Percentiles rank a stretch among this genome's conserved stretches.
These are phyloP conservation scores for Philereme transversata DNA, from an alignment of 2,888 invertebrate genomes.

Conservation along the genomic window DNA sequence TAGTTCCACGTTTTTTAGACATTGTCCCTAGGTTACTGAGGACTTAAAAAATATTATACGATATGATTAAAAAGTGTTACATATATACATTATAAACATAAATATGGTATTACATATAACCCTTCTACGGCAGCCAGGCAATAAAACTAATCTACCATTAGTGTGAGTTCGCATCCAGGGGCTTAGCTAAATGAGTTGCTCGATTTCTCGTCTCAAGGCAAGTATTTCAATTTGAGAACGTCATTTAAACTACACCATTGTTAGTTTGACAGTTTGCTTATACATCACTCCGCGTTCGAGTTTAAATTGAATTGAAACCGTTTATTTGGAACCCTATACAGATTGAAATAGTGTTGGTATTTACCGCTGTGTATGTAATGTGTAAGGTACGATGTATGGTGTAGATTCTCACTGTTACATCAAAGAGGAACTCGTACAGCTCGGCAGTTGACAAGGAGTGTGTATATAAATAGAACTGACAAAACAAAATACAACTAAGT, in stretches of 20 bases:
- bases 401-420: constrained; percentile 27
- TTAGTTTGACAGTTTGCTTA: constrained; percentile 62
- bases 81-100: too few species aligned
- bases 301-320: constrained; percentile 63
- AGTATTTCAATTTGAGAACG: constrained; percentile 65
- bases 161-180: constrained; percentile 48
- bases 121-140: too few species aligned
- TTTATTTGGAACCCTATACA: constrained; percentile 55
- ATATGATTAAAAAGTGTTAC: too few species aligned
- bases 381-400: constrained; percentile 28
- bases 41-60: too few species aligned
- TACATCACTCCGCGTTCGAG: constrained; percentile 52
- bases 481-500: too few species aligned
- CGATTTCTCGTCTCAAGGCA: constrained; percentile 47
- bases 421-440: constrained; percentile 27
- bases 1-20: too few species aligned
- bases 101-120: too few species aligned
- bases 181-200: constrained; percentile 51
- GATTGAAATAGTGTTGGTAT: constrained; percentile 48
- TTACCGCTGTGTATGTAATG: constrained; percentile 10
- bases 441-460: constrained; percentile 24
- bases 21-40: too few species aligned
- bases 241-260: constrained; percentile 62
- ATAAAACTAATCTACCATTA: constrained; percentile 36
- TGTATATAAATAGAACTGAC: constrained; percentile 3